Conservation (phyloP, 2,113 vertebrate genomes). For the Cnemophilus loriae region DNA sequence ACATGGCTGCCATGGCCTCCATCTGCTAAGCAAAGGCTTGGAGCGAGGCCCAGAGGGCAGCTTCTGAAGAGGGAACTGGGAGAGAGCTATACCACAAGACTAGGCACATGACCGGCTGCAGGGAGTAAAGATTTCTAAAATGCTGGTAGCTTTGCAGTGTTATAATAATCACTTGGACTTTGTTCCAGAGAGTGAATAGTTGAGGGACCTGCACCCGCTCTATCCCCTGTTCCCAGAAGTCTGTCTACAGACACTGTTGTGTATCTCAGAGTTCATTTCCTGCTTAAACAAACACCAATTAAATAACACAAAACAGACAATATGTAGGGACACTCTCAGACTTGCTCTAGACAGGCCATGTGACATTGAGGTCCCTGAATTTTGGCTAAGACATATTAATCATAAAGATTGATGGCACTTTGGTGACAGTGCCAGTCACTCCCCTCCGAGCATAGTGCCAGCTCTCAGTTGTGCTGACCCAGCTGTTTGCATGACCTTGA, state of each 20-base stretch:
- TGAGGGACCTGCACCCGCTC: background rate
- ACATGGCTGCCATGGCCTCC: background rate
- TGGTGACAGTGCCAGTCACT: background rate
- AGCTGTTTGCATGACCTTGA: background rate
- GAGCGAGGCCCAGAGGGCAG: background rate
- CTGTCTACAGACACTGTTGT: slow-evolving; percentile 46
- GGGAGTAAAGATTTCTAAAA: background rate
- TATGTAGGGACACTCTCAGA: slow-evolving; percentile 65
- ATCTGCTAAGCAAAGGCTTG: background rate
- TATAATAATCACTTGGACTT: background rate
- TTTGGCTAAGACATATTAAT: slow-evolving; percentile 60
- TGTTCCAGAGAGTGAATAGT: background rate
- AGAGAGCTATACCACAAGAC: background rate
- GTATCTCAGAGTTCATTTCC: slow-evolving; percentile 66
- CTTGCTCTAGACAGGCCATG: slow-evolving; percentile 33
- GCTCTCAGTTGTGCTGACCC: background rate
- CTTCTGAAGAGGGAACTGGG: background rate
- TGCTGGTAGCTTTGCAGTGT: background rate
- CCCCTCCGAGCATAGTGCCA: background rate
- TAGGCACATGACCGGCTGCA: background rate
- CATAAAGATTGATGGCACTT: background rate
- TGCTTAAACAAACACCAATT: slow-evolving; percentile 74
- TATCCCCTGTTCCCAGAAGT: slow-evolving; percentile 57
- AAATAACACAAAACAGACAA: slow-evolving; percentile 67
- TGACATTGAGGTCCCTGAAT: slow-evolving; percentile 53